These are phyloP conservation scores for Cephalopterus ornatus DNA, from an alignment of 2,113 vertebrate species.

Conservation along the genomic window DNA sequence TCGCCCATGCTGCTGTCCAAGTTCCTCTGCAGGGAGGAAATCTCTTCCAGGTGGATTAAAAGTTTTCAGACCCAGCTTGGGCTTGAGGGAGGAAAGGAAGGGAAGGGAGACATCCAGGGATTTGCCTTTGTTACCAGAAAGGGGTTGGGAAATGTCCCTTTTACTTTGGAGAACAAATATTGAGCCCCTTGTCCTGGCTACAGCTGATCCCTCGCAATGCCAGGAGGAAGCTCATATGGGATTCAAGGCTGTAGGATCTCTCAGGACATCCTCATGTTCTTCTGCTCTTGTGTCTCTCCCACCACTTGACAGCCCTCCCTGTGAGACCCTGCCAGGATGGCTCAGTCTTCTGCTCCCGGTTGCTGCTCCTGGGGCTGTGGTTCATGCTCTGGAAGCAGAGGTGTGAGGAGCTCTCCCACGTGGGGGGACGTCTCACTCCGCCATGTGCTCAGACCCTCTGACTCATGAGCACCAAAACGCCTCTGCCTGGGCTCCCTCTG, in stretches of 20 bases:
- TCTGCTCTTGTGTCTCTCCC: not conserved
- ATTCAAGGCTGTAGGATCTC: not conserved
- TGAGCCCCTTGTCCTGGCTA: fast-evolving
- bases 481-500: not conserved
- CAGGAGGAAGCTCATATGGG: not conserved
- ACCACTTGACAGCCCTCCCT: not conserved
- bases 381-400: not conserved
- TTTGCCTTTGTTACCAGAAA: not conserved
- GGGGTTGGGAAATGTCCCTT: not conserved
- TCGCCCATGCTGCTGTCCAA: fast-evolving
- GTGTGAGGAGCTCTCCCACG: not conserved
- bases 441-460: not conserved
- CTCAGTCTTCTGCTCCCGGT: not conserved
- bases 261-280: not conserved
- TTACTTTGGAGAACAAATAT: not conserved
- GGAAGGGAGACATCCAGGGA: not conserved
- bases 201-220: fast-evolving
- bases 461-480: not conserved
- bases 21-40: not conserved
- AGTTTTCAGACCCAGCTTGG: not conserved
- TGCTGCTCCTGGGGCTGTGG: not conserved
- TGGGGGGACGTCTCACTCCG: not conserved
- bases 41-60: not conserved
- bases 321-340: not conserved
- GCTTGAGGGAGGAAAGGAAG: not conserved